Percentiles rank a stretch among this genome's conserved stretches.
Evolutionary conservation across 1,140 invertebrate genomes (phyloP).

Genomic region (Varroa destructor): DNA sequence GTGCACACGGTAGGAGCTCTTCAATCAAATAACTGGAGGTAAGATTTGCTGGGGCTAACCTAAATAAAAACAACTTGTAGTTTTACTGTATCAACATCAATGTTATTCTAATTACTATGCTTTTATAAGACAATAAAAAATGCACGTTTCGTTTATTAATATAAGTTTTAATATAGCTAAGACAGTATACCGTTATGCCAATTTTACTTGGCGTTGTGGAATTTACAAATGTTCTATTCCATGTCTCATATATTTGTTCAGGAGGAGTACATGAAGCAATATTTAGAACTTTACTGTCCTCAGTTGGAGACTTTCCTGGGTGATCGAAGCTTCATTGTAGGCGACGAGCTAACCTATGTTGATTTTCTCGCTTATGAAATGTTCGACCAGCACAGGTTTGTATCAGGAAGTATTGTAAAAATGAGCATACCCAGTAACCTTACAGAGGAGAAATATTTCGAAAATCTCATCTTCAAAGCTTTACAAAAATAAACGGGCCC

Average conservation of each 20-base stretch:
- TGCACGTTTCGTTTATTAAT: no score
- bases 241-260: neutral
- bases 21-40: no score
- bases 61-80: no score
- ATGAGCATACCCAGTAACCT: neutral
- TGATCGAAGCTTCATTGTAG: constrained; percentile 41
- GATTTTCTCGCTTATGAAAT: constrained; percentile 46
- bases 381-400: constrained; percentile 41
- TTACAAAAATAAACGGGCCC: neutral
- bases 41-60: no score
- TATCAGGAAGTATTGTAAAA: constrained; percentile 41
- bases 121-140: no score
- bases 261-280: constrained; percentile 26
- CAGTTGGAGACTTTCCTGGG: constrained; percentile 39
- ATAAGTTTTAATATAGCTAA: no score
- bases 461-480: neutral
- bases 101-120: no score
- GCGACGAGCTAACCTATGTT: constrained; percentile 44
- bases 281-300: neutral
- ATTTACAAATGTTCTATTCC: neutral
- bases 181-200: no score
- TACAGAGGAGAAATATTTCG: neutral
- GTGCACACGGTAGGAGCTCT: no score
- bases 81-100: no score
- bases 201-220: no score